Base-by-base conservation (phyloP, 1,140 invertebrate genomes). In the Eufriesea mexicana region DNA sequence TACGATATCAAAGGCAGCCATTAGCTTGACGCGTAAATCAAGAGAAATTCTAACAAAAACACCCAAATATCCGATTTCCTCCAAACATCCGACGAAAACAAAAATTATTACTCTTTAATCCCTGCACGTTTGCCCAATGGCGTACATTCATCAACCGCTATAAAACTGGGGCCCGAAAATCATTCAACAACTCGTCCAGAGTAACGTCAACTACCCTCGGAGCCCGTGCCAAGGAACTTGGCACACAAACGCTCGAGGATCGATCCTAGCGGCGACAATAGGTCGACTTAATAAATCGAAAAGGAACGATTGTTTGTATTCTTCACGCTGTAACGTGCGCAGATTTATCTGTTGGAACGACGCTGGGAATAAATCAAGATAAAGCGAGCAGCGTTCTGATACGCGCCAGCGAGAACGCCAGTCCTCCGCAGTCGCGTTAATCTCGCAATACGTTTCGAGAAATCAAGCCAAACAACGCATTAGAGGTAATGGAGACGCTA, bases 291-390 rank as follows among this genome's bases (percentile, higher is more conserved):
- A 72, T 73, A 73, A 80, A 80, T 80, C 45, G 47, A 70, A 25
- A n/a, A 47, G 14, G 61, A 61, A 73, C 45, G 23, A 62, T 80
- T 51, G 68, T 42, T 49, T 35, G 18, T 18, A 62, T 47, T 49
- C 57, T 74, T 51, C 23, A 61, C 62, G 55, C 18, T 9, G 45
- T 18, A n/a, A 54, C 23, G 57, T 54, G 45, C 68, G 23, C 72
- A 83, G 81, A 86, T 85, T 86, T 72, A 67, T 83, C 73, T 76
- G 25, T 57, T 47, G 79, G 61, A 86, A 77, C 64, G 71, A 42
- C 59, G 67, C 72, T 64, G 61, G 68, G 72, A 78, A 86, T 86
- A 86, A 86, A 85, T 86, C 77, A 86, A 62, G 84, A 86, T 47
- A 14, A 62, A 70, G 5, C 55, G 54, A 57, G 84, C 55, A 16